Evolutionary conservation across 2,797 vertebrate species (phyloP).

Genomic region (Ceryle rudis): DNA sequence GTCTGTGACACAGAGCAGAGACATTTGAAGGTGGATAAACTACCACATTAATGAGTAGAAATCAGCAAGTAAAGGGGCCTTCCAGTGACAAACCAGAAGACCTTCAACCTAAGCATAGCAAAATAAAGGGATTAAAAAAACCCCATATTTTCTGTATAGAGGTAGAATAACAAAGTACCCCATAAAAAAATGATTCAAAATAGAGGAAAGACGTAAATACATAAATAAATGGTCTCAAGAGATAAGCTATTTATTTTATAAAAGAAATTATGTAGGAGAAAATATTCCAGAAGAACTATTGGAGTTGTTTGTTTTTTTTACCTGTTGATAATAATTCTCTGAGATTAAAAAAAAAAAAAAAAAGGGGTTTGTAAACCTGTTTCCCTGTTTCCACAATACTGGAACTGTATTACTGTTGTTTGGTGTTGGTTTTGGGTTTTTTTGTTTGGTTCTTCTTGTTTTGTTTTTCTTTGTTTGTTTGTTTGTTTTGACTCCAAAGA

Average conservation of each 20-base stretch:
- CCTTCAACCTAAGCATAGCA: constrained; percentile 54
- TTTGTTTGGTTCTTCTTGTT: not conserved
- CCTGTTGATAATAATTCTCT: constrained; percentile 8
- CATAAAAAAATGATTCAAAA: not conserved
- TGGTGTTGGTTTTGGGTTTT: not conserved
- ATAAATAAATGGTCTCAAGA: not conserved
- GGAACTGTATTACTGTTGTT: not conserved
- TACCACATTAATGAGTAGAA: constrained; percentile 88
- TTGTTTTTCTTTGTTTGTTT: not conserved
- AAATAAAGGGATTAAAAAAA: constrained; percentile 39
- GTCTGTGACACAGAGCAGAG: constrained; percentile 89
- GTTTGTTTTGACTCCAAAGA: not conserved
- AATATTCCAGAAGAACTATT: not conserved
- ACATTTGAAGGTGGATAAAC: constrained; percentile 84
- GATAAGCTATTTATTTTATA: not conserved
- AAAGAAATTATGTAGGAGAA: not conserved
- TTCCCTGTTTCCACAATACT: not conserved
- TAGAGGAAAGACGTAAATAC: not conserved
- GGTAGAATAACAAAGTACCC: not conserved
- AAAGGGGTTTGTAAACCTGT: not conserved
- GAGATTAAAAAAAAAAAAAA: not conserved
- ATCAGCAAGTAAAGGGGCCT: constrained; percentile 85
- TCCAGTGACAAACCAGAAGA: constrained; percentile 76
- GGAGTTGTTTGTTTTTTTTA: constrained; percentile 2
- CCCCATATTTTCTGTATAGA: not conserved